Base-by-base conservation (phyloP, 1,140 invertebrate species). In the Meloidogyne chitwoodi region DNA sequence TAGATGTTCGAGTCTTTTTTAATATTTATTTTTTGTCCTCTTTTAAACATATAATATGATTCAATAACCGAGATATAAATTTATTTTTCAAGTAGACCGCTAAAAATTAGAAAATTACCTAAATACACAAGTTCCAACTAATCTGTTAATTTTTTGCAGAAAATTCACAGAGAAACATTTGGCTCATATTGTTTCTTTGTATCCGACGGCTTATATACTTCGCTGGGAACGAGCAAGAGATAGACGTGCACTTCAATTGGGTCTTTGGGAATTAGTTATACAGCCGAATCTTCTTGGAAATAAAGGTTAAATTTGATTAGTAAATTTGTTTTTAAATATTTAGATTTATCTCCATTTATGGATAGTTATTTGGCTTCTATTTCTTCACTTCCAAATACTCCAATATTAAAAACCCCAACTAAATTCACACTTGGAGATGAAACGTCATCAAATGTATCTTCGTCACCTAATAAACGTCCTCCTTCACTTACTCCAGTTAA, bases 141-240 rank as follows among this genome's bases (percentile, higher is more conserved):
- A 66, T 6, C 5, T 5, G 41, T 41, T 19, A 19, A 10, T 5
- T 56, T 56, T 56, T 41, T 70, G 6, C 2, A 70, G 68, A 41
- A 70, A 70, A 70, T 70, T 70, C 2, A 70, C 68, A n/a, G 27
- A 27, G 8, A 61, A 70, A 19, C 68, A 70, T 22, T 70, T 70
- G 68, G 68, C 68, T 34, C 68, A 70, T 22, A 70, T 70, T 27
- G 61, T 56, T 29, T 8, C 68, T 29, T 19, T 70, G 19, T 70
- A 70, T 61, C 68, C 68, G 16, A 61, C 44, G 11, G 68, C 68
- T 16, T 70, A 70, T 61, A 41, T 29, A 70, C 61, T 70, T 48
- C 44, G 61, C 19, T 70, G 68, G 68, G 68, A 70, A n/a, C 44
- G 29, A 8, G 44, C 68, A 26, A 44, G 68, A 6, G 61, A 70